Evolutionary conservation across 2,888 invertebrate species (phyloP).

Genomic region (Ormyrus rosae): DNA sequence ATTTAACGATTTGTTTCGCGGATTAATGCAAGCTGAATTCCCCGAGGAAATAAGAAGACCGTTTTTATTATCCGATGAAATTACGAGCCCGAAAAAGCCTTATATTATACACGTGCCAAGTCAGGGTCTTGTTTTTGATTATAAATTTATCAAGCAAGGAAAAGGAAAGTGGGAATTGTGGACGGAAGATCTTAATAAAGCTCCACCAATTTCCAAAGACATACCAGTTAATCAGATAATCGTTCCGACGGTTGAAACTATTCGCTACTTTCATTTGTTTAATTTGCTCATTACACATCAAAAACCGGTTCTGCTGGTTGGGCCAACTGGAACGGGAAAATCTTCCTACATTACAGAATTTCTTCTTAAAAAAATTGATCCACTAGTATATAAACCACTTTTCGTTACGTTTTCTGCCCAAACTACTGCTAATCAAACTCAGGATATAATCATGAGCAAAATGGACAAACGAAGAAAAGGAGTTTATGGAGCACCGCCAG

Average conservation of each 20-base stretch:
- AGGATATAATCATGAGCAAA: conserved; percentile 96
- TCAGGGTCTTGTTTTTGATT: conserved; percentile 90
- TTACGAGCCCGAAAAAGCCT: conserved; percentile 79
- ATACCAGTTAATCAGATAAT: conserved; percentile 96
- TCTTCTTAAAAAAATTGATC: conserved; percentile 87
- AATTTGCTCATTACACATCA: conserved; percentile 86
- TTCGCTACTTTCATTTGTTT: conserved; percentile 89
- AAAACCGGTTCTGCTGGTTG: conserved; percentile 91
- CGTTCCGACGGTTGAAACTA: conserved; percentile 93
- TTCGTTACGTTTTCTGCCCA: conserved; percentile 96
- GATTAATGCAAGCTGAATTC: conserved; percentile 88
- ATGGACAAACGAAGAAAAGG: conserved; percentile 93
- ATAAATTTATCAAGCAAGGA: conserved; percentile 92
- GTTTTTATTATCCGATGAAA: conserved; percentile 77
- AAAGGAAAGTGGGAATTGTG: conserved; percentile 95
- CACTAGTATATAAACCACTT: conserved; percentile 87
- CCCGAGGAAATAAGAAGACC: conserved; percentile 80
- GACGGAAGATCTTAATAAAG: conserved; percentile 87
- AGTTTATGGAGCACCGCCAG: conserved; percentile 71
- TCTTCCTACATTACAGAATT: conserved; percentile 93
- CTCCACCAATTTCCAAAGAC: conserved; percentile 89
- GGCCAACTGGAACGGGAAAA: conserved; percentile 97
- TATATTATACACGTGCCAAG: conserved; percentile 90
- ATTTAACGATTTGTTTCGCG: conserved; percentile 85
- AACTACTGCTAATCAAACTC: conserved; percentile 94